Base-by-base conservation (phyloP, 2,113 vertebrate species). In the Heteronetta atricapilla region DNA sequence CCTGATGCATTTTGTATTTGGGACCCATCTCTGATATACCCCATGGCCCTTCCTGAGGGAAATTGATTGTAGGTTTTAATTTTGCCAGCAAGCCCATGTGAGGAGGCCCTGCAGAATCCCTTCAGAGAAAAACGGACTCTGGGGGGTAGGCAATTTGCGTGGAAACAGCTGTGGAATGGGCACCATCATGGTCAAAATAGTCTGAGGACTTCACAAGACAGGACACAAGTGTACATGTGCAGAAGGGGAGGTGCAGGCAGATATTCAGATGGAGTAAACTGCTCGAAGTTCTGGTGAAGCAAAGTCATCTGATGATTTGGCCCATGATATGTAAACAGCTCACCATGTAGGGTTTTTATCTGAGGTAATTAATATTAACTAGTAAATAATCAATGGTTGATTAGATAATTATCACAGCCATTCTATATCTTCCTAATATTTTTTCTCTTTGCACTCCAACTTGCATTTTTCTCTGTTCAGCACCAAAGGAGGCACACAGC, bases 321-420 rank as follows among this genome's bases (percentile, higher is more conserved):
- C 97, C 95, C 94, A 93, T 96, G 69, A 38, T 64, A 89, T 81
- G 88, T 95, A 96, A 96, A 95, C 86, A 88, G 73, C 42, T 93
- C 73, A 34, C 55, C 74, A 42, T 29, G 76, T 86, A 93, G 96
- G 79, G 63, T 93, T 94, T 95, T 94, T 96, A 91, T 97, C 96
- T 98, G 98, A 98, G 98, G 98, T 98, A 98, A 98, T 63, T 70
- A 63, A 46, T 46, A 83, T 46, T 34, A 36, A 34, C 80, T 77
- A 63, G 59, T 55, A 67, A 83, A 83, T 88, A 76, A 75, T 17
- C 13, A 55, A 3, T 34, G 38, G 63, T 50, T 67, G 36, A 78
- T 88, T 56, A 97, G 96, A 97, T 59, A 96, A 68, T 77, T 97
- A 97, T 97, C 78, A 73, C 97, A 97, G 97, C 77, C 92, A 82